Base-by-base conservation (phyloP, 1,140 invertebrate species). In the Venturia canescens region DNA sequence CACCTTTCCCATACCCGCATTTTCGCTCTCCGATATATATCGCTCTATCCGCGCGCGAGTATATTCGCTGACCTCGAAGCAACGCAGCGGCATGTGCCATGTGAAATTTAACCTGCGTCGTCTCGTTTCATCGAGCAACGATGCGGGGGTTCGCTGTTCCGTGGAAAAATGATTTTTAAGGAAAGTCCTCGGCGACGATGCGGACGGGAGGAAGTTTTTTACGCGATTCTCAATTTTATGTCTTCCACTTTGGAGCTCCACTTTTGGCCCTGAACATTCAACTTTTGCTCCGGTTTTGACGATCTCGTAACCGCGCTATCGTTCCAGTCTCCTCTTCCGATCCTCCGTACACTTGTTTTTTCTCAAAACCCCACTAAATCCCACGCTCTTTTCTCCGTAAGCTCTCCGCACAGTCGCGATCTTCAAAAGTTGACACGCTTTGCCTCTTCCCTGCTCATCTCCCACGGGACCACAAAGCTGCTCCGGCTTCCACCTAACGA, bases 1-100 rank as follows among this genome's bases (percentile, higher is more conserved):
- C 27, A 29, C 29, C 27, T 16, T 69, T 86, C 84, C 81, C 84
- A 85, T 84, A n/a, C n/a, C n/a, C 83, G 85, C 84, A 44, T 86
- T 86, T 78, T 69, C 31, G 29, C 66, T 69, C 66, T 31, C 21
- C 27, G n/a, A n/a, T 31, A 31, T 69, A 69, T 69, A 21, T 26
- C n/a, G 29, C 26, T 69, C 11, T 69, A 69, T 21, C 29, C 66
- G n/a, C 16, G 66, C 1, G 23, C 11, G 15, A 13, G 11, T 63
- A 63, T 63, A 57, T 57, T 16, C n/a, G n/a, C 18, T 11, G n/a
- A 63, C n/a, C 16, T 63, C 26, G 26, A 63, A 63, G 60, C 60
- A 26, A 23, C 23, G 23, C 60, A 63, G n/a, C 50, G 50, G 21
- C 60, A 63, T 63, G 60, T 63, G 60, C 27, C n/a, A 26, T 63